Base-by-base conservation (phyloP, 2,888 invertebrate genomes). In the Pedicia rivosa region DNA sequence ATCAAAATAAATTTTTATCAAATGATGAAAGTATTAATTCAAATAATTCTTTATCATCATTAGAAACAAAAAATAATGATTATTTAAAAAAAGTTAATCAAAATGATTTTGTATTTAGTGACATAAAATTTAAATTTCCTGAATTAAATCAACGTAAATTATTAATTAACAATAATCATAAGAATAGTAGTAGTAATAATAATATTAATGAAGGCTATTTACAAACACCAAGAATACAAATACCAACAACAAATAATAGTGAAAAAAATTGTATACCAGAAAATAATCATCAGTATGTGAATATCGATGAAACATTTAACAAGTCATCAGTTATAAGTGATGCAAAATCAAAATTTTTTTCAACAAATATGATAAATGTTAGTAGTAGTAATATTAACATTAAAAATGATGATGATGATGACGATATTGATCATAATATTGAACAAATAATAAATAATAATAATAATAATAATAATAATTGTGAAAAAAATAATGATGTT, bases 341-440 rank as follows among this genome's bases (percentile, higher is more conserved):
- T 45, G 60, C 60, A 26, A 60, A 60, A 47, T 60, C 57, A 30
- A 56, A 56, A 40, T 60, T 60, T 46, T 61, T 60, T 44, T 35
- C 36, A 37, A 20, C 24, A 30, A 30, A n/a, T n/a, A n/a, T n/a
- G n/a, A n/a, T n/a, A n/a, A n/a, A n/a, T n/a, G n/a, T n/a, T n/a
- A n/a, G n/a, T 16, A 15, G 29, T 15, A 29, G 16, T 16, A 15
- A 29, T 30, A 3, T 3, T n/a, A 30, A 30, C 19, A 17, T n/a
- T 17, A 16, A 17, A 17, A 19, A 30, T 17, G 17, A 30, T 30
- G 30, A 17, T 17, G 30, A 12, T 5, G 29, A 15, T 29, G 16
- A 12, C 12, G 17, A 6, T 30, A 19, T 5, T 17, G 17, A n/a
- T 14, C 14, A 24, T 33, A 12, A 24, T 15, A 24, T 22, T 24